Conservation (phyloP, 2,888 invertebrate species). For the Phyllotreta cruciferae region DNA sequence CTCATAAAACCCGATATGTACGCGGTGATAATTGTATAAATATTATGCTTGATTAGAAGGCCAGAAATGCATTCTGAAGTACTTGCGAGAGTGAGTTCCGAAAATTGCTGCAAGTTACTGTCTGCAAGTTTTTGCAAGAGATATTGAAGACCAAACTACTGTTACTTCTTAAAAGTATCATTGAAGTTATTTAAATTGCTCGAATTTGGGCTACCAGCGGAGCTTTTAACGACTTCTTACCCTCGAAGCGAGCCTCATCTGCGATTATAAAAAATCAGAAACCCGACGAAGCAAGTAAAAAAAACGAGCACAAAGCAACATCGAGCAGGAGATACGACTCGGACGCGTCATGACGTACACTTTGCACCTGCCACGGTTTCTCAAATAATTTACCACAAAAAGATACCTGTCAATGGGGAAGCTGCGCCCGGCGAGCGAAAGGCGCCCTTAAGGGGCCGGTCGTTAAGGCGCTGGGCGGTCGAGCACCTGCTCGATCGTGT, state of each 20-base stretch:
- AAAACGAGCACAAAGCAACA: background rate
- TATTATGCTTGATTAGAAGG: conserved; percentile 20
- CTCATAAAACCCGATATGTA: conserved; percentile 17
- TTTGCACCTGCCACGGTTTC: conserved; percentile 58
- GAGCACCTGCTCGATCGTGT: conserved; percentile 45
- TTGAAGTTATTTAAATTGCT: no score
- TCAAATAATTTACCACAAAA: conserved; percentile 57
- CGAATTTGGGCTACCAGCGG: no score
- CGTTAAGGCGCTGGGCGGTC: conserved; percentile 25
- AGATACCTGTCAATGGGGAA: conserved; percentile 56
- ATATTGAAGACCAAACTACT: no score
- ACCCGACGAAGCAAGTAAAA: no score
- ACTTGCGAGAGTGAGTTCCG: background rate
- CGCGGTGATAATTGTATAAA: conserved; percentile 15
- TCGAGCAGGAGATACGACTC: conserved; percentile 13
- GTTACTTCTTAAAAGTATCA: no score
- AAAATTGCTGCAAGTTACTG: no score
- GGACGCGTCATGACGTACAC: conserved; percentile 41
- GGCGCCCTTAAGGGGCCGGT: conserved; percentile 45
- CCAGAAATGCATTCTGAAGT: background rate
- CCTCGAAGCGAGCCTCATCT: no score
- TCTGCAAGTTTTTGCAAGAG: no score
- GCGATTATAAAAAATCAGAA: no score
- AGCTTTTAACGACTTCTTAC: no score
- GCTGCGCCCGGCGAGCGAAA: conserved; percentile 43